These are phyloP conservation scores for Thryonomys swinderianus DNA, from an alignment of 2,113 vertebrate genomes.

Conservation along the genomic window DNA sequence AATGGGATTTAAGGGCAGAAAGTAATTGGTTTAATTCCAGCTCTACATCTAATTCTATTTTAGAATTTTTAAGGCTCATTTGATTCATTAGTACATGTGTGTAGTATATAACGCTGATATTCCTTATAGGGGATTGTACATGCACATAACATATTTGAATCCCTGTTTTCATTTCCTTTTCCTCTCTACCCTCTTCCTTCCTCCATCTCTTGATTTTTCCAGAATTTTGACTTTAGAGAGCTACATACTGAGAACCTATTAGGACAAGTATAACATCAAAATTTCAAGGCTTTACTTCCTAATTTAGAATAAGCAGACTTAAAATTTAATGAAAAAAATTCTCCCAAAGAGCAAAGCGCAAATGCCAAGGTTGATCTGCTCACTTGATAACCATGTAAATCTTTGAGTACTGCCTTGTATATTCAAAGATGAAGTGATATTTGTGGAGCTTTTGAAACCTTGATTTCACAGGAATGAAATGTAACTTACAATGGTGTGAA, in stretches of 20 bases:
- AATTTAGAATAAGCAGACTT: background rate
- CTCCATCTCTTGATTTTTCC: background rate
- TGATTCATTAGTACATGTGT: background rate
- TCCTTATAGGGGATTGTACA: background rate
- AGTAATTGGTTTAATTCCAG: background rate
- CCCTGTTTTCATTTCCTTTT: background rate
- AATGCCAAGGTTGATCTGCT: background rate
- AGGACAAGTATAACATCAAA: background rate
- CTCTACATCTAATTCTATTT: background rate
- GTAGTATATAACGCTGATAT: background rate
- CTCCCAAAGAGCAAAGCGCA: background rate
- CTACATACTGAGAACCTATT: background rate
- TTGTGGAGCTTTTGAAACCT: conserved; percentile 40
- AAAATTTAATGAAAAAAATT: background rate
- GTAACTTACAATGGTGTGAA: background rate
- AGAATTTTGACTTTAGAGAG: background rate
- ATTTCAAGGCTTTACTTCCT: background rate
- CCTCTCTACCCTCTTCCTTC: background rate
- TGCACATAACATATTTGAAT: background rate
- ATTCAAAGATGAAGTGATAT: background rate
- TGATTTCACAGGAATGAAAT: conserved; percentile 21
- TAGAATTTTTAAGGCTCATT: background rate
- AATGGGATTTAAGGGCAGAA: background rate
- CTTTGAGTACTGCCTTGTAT: background rate
- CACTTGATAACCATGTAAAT: conserved; percentile 7